Percentiles rank a stretch among this genome's conserved stretches.
phyloP scores from a whole-genome alignment of 30 jellyfish, hydroid and myxozoan species.

The Turritopsis rubra region DNA sequence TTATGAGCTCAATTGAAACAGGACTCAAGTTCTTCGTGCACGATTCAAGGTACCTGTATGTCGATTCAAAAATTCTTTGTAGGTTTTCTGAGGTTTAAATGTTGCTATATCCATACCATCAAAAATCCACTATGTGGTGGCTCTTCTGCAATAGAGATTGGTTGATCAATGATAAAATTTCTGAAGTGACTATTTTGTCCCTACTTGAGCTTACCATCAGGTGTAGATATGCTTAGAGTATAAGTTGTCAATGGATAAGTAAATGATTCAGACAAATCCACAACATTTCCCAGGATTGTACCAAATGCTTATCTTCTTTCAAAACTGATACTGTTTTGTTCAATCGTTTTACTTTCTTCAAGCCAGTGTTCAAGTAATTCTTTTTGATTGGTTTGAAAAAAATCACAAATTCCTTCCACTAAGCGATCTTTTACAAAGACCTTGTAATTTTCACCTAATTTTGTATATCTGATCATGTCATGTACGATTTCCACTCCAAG shows the following conservation, averaged over 20 bases:
- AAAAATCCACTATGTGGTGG: neutral
- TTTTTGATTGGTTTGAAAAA: neutral
- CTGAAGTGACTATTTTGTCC: neutral
- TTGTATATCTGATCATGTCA: neutral
- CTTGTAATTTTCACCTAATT: neutral
- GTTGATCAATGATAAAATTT: neutral
- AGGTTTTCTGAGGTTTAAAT: neutral
- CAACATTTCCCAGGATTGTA: neutral
- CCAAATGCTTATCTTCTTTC: neutral
- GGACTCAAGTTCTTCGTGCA: neutral
- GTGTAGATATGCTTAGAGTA: neutral
- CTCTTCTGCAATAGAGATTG: neutral
- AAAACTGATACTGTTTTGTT: neutral
- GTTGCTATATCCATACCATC: too few relatives aligned
- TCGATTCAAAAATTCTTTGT: neutral
- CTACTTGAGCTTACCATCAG: too few relatives aligned
- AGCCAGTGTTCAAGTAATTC: neutral
- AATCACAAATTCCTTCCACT: neutral
- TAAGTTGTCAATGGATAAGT: neutral
- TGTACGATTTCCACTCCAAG: neutral
- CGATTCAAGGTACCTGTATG: neutral
- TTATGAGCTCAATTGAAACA: neutral
- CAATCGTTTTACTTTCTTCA: neutral
- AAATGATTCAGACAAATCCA: neutral
- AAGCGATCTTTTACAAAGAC: neutral